Percentiles rank a stretch among this genome's conserved stretches.
Conservation (phyloP, 2,888 invertebrate species). For the Drosophila anomelani region DNA sequence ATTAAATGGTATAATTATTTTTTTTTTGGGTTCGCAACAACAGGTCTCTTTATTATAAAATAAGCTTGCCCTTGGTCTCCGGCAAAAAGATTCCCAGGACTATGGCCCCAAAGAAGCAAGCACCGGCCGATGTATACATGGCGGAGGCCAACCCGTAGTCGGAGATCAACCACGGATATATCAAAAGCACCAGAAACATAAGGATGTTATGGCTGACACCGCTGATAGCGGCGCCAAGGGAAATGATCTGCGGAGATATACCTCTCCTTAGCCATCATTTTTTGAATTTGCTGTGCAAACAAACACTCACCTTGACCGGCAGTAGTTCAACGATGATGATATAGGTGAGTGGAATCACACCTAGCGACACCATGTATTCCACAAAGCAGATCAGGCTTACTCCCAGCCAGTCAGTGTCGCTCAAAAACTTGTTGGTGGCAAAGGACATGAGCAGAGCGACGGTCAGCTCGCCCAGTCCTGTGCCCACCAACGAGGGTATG, state of each 20-base stretch:
- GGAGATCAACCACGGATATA: conserved; percentile 74
- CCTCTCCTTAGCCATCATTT: background rate
- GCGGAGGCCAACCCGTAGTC: conserved; percentile 64
- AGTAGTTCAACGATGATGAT: conserved; percentile 75
- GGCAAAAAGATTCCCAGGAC: conserved; percentile 72
- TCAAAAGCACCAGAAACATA: conserved; percentile 69
- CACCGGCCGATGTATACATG: conserved; percentile 72
- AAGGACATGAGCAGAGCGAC: conserved; percentile 67
- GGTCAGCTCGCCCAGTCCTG: conserved; percentile 63
- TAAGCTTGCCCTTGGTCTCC: conserved; percentile 80
- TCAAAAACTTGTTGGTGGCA: conserved; percentile 49
- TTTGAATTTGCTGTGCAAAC: background rate
- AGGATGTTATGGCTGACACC: conserved; percentile 66
- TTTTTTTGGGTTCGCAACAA: background rate
- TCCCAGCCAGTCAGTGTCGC: conserved; percentile 68
- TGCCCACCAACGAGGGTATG: conserved; percentile 64
- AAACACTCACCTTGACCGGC: conserved; percentile 74
- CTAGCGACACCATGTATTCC: conserved; percentile 65
- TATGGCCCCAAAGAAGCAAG: conserved; percentile 65
- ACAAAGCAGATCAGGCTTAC: conserved; percentile 68
- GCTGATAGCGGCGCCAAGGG: conserved; percentile 70
- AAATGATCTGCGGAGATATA: conserved; percentile 67
- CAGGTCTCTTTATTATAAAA: conserved; percentile 51
- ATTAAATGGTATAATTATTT: background rate
- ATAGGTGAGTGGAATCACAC: conserved; percentile 72